Conservation (phyloP, 2,113 vertebrate genomes). For the Menura novaehollandiae region DNA sequence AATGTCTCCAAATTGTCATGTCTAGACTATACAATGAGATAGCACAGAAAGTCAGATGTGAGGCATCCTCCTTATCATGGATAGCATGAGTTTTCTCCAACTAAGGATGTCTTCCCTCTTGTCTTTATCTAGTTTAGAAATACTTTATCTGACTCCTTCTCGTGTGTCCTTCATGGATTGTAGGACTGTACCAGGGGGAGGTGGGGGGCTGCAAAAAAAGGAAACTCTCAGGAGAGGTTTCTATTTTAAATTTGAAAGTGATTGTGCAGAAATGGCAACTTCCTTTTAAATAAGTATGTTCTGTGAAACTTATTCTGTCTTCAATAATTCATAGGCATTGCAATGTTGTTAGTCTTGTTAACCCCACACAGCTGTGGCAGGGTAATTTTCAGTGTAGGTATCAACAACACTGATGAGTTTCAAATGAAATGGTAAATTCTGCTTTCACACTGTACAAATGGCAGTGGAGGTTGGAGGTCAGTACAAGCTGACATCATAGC, state of each 20-base stretch:
- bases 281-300: background rate
- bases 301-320: background rate
- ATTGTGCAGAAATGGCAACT: background rate
- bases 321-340: background rate
- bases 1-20: background rate
- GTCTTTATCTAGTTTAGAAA: constrained; percentile 9
- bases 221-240: background rate
- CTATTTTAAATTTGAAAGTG: constrained; percentile 14
- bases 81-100: background rate
- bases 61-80: background rate
- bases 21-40: constrained; percentile 33
- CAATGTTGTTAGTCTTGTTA: background rate
- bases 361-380: background rate
- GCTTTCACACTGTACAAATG: background rate
- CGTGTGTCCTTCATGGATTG: background rate
- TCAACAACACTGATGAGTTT: background rate
- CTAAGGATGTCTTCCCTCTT: background rate
- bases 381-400: background rate
- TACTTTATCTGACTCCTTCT: background rate
- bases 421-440: background rate
- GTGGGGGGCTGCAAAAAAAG: background rate
- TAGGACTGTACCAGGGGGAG: background rate
- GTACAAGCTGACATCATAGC: background rate
- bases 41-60: background rate
- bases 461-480: background rate